Evolutionary conservation across 1,140 invertebrate genomes (phyloP).

Genomic region (Mercenaria mercenaria): DNA sequence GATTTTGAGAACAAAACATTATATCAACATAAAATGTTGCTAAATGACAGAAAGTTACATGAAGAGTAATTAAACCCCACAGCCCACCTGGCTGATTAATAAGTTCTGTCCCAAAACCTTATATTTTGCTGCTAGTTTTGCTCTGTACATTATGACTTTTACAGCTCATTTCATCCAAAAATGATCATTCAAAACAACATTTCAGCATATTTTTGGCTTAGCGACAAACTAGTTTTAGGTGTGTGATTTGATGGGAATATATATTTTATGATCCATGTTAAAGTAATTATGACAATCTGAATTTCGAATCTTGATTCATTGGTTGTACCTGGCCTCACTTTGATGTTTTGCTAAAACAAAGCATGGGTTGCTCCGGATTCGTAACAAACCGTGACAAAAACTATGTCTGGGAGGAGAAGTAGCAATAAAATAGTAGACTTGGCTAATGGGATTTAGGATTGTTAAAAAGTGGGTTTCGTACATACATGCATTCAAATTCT

Average conservation of each 20-base stretch:
- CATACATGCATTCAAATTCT: too few relatives aligned
- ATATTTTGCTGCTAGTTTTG: not conserved
- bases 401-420: not conserved
- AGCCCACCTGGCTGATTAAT: conserved; percentile 46
- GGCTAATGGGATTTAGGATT: not conserved
- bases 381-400: conserved; percentile 26
- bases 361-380: not conserved
- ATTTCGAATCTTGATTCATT: not conserved
- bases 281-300: conserved; percentile 8
- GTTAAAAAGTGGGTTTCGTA: not conserved
- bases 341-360: conserved; percentile 26
- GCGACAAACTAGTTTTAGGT: conserved; percentile 4
- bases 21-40: not conserved
- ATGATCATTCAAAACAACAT: conserved; percentile 12
- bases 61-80: conserved; percentile 8
- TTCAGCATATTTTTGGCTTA: conserved; percentile 16
- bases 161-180: conserved; percentile 36
- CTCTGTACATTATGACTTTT: not conserved
- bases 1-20: not conserved
- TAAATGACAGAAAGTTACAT: not conserved
- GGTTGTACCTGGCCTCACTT: not conserved
- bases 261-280: conserved; percentile 12
- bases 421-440: too few relatives aligned
- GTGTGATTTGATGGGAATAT: conserved; percentile 6
- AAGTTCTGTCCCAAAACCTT: not conserved